These are phyloP conservation scores for Sphenodon punctatus DNA, from an alignment of 2,797 vertebrate genomes.

Conservation along the genomic window DNA sequence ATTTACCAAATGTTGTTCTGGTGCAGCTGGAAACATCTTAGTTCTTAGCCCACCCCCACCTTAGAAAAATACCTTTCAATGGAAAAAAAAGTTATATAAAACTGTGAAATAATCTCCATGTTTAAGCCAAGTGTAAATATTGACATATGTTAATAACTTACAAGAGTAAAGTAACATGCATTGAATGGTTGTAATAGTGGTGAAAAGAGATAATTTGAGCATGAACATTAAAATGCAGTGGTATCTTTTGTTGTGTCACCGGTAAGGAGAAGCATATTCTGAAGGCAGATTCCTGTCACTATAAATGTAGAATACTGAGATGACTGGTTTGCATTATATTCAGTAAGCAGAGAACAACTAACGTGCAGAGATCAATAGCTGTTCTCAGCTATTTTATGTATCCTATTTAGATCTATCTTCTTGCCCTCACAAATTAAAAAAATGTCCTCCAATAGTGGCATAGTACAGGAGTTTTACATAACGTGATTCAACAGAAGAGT, in stretches of 20 bases:
- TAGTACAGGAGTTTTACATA: background rate
- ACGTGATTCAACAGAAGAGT: background rate
- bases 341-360: constrained; percentile 43
- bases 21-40: constrained; percentile 1
- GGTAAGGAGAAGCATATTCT: background rate
- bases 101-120: background rate
- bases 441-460: background rate
- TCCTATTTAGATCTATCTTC: constrained; percentile 30
- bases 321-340: constrained; percentile 34
- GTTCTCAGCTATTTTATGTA: constrained; percentile 57
- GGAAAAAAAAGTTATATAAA: too few relatives aligned
- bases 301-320: constrained; percentile 31
- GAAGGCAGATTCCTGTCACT: constrained; percentile 21
- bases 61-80: too few relatives aligned
- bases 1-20: constrained; percentile 2
- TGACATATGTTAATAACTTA: background rate
- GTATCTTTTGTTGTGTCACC: constrained; percentile 5
- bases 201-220: background rate
- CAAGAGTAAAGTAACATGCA: background rate
- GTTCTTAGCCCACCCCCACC: background rate
- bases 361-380: constrained; percentile 61
- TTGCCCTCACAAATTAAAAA: constrained; percentile 38
- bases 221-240: background rate
- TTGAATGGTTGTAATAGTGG: background rate
- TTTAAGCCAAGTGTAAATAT: background rate